Base-by-base conservation (phyloP, 2,888 invertebrate genomes). In the Myathropa florea region DNA sequence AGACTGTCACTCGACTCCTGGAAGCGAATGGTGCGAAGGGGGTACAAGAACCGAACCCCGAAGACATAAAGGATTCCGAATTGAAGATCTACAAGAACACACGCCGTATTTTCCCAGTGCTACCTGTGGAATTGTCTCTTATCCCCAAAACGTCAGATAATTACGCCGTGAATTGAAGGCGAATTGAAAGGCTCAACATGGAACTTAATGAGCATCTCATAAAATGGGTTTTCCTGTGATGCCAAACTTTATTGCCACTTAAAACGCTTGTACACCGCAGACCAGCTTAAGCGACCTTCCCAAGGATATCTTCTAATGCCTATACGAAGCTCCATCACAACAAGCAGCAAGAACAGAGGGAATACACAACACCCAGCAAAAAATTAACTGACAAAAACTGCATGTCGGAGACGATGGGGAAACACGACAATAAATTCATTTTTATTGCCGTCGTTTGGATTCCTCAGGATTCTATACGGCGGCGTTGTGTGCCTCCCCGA, bases 201-300 rank as follows among this genome's bases (percentile, higher is more conserved):
- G 18, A 72, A 72, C 67, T 73, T 80, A 80, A 80, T 61, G 67
- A 67, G 72, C 60, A 28, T 67, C 30, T 61, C 80, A 28, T 80
- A 80, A 80, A 80, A 73, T 55, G 60, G 55, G 61, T 21, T 30
- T 67, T 71, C 18, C 26, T 80, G n/a, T 21, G 30, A 57, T 71
- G 67, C 23, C 67, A 33, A 60, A 72, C 23, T 72, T 73, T 67
- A 80, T 80, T 67, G 72, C 65, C 55, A 55, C 67, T 39, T 59
- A 78, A 78, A 39, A 14, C 70, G 46, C 46, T 46, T 46, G 46
- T 46, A 46, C 46, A 46, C 18, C 46, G 6, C 4, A 18, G n/a
- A 4, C 46, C 9, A 46, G 46, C 46, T n/a, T 18, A 18, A n/a
- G 18, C 46, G 46, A 46, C 46, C 46, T 46, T 46, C 18, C 46